Base-by-base conservation (phyloP, 2,888 invertebrate species). In the Chorisops tibialis region DNA sequence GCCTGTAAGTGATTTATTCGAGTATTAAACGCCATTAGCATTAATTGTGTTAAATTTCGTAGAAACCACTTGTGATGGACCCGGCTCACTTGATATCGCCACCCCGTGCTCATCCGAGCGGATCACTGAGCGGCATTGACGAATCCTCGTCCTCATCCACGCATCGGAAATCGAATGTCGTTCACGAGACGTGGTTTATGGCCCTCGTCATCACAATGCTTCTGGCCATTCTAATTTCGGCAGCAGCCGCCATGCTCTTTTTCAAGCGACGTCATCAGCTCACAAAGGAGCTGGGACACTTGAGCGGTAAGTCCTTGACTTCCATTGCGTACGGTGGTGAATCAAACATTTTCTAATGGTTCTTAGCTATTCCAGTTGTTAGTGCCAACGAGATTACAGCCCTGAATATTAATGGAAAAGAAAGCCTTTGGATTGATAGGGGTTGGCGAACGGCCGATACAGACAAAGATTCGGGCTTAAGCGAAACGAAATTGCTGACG, bases 351-450 rank as follows among this genome's bases (percentile, higher is more conserved):
- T 18, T n/a, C 56, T 56, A 56, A 56, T 61, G 50, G 51, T 63
- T 45, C 24, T 52, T 47, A 43, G 52, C 50, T 50, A 62, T 68
- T 71, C 64, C 69, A 73, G 79, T 79, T 64, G 79, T 80, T 30
- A 79, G 77, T 69, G 79, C 79, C 59, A 80, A 77, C 69, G 80
- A 80, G 70, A 79, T 80, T 63, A 77, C 79, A 16, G 79, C 79
- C 2, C 66, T 79, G 63, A 79, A 79, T 68, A 75, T 79, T 59
- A 79, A 79, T 67, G 82, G 81, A 65, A 86, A 86, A 73, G 85
- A 85, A 70, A 85, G 84, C 65, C 75, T 87, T 38, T 87, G 87
- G 87, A 87, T 87, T 66, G 87, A 87, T 72, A 79, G 85, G 63
- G 85, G 87, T 39, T 87, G 87, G 86, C 80, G 85, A 64, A 81